A percentile compares a stretch with the other conserved stretches of the same genome.
Evolutionary conservation across 2,888 invertebrate genomes (phyloP).

Genomic region (Philaethria dido): DNA sequence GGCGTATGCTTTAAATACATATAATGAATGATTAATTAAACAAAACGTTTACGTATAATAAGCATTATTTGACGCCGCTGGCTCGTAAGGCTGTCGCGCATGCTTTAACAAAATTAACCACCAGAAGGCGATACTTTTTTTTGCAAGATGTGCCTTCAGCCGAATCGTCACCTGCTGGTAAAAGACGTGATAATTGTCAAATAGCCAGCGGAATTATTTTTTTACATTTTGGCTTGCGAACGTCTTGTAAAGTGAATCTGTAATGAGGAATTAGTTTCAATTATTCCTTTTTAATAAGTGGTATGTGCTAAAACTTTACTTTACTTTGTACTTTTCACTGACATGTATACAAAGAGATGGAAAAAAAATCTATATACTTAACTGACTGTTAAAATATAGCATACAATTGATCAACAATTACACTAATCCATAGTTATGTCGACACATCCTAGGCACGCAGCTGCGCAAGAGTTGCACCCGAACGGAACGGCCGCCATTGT

Average conservation of each 20-base stretch:
- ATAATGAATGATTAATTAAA: no score
- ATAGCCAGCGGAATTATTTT: background rate
- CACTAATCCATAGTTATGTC: conserved; percentile 38
- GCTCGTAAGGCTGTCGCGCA: background rate
- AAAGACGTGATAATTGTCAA: conserved; percentile 2
- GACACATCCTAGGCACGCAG: conserved; percentile 36
- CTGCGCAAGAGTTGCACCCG: conserved; percentile 53
- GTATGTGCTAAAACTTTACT: background rate
- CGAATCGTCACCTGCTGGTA: background rate
- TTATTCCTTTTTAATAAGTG: background rate
- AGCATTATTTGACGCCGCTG: background rate
- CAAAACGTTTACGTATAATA: background rate
- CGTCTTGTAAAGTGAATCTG: background rate
- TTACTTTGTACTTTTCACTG: no score
- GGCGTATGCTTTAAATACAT: no score
- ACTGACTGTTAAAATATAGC: conserved; percentile 19
- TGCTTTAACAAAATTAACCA: background rate
- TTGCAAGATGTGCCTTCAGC: background rate
- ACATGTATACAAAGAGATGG: background rate
- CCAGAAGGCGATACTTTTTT: conserved; percentile 1
- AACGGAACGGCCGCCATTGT: conserved; percentile 58
- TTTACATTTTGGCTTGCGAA: background rate
- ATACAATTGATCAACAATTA: conserved; percentile 34
- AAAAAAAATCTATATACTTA: background rate
- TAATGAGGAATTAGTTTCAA: background rate